Conservation (phyloP, 2,888 invertebrate species). For the Sabellastarte sp. region DNA sequence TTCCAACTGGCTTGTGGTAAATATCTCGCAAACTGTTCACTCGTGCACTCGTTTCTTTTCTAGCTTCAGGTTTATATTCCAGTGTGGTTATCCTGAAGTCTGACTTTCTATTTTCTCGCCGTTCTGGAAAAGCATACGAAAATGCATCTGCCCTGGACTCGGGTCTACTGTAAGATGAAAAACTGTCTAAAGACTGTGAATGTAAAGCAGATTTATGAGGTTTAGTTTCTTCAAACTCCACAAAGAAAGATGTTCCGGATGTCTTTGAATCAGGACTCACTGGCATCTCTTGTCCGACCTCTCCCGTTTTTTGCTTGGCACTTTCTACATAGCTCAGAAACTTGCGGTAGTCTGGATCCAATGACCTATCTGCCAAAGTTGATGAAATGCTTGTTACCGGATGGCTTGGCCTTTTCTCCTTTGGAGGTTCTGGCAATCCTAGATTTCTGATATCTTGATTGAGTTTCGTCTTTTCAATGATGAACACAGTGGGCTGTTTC, state of each 20-base stretch:
- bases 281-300: neutral
- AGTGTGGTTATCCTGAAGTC: neutral
- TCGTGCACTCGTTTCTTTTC: neutral
- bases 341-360: neutral
- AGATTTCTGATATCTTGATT: neutral
- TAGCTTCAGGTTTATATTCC: neutral
- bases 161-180: neutral
- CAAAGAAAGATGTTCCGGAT: neutral
- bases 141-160: neutral
- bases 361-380: neutral
- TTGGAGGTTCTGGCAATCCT: neutral
- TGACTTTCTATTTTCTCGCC: neutral
- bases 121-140: neutral
- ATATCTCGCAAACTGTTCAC: conserved; percentile 3
- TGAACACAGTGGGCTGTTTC: neutral
- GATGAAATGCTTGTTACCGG: neutral
- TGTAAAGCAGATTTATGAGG: neutral
- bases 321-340: neutral
- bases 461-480: neutral
- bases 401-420: neutral
- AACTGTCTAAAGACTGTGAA: neutral
- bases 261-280: neutral
- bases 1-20: neutral
- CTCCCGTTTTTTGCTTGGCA: neutral
- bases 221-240: neutral